Percentiles rank a stretch among this genome's conserved stretches.
Evolutionary conservation across 2,888 invertebrate species (phyloP).

Genomic region (Hoplodrina blanda): DNA sequence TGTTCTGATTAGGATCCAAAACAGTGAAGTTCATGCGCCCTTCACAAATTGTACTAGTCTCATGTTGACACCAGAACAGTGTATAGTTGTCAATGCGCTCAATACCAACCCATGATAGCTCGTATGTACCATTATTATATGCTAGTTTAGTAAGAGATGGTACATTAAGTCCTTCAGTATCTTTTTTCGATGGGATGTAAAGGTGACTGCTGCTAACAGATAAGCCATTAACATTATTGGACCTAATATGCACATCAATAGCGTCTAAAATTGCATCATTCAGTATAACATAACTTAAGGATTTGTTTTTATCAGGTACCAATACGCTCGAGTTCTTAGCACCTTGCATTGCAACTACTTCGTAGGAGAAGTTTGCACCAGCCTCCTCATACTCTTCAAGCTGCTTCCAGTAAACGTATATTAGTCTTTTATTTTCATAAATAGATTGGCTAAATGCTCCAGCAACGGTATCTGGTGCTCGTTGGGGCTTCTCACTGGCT

Average conservation of each 20-base stretch:
- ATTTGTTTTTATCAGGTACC: constrained; percentile 88
- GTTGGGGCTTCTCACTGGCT: constrained; percentile 90
- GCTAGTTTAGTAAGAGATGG: constrained; percentile 93
- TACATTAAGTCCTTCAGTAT: constrained; percentile 84
- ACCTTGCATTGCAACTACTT: constrained; percentile 83
- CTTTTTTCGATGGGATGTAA: constrained; percentile 90
- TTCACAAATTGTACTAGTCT: constrained; percentile 88
- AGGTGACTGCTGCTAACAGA: constrained; percentile 91
- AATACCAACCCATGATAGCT: constrained; percentile 94
- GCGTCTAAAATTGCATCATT: constrained; percentile 84
- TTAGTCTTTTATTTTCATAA: constrained; percentile 89
- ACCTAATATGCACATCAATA: constrained; percentile 90
- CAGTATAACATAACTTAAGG: constrained; percentile 91
- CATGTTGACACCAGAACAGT: constrained; percentile 94
- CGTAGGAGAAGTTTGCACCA: constrained; percentile 94
- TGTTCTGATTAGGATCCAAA: constrained; percentile 78
- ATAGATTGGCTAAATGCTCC: constrained; percentile 94
- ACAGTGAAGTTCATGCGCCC: constrained; percentile 87
- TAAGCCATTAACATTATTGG: constrained; percentile 91
- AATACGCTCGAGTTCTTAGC: constrained; percentile 76
- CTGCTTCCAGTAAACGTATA: constrained; percentile 95
- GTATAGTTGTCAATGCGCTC: constrained; percentile 92
- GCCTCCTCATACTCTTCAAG: constrained; percentile 93
- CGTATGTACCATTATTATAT: constrained; percentile 93
- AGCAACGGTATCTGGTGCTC: constrained; percentile 92